Percentiles rank a stretch among this genome's conserved stretches.
Evolutionary conservation across 2,888 invertebrate genomes (phyloP).

Genomic region (Nesidiocoris tenuis): DNA sequence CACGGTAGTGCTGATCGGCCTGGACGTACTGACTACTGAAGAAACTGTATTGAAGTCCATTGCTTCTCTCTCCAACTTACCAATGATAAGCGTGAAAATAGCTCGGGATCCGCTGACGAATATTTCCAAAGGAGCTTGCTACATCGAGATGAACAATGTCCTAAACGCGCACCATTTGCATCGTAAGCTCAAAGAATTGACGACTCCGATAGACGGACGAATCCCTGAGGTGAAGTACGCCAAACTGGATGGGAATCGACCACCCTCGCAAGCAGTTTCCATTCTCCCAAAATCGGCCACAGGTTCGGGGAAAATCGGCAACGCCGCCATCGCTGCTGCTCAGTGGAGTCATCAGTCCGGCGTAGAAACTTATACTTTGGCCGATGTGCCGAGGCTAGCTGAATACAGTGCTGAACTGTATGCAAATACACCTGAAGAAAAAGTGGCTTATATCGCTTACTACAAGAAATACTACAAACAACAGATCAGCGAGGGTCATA

Average conservation of each 20-base stretch:
- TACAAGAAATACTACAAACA: slow-evolving; percentile 72
- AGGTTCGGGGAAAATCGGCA: slow-evolving; percentile 49
- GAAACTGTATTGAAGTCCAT: slow-evolving; percentile 34
- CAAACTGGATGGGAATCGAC: slow-evolving; percentile 6
- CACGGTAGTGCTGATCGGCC: slow-evolving; percentile 28
- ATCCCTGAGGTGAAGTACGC: slow-evolving; percentile 26
- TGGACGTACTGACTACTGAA: slow-evolving; percentile 32
- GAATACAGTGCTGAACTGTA: slow-evolving; percentile 75
- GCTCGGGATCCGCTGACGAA: slow-evolving; percentile 30
- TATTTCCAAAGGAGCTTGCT: slow-evolving; percentile 34
- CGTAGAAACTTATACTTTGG: slow-evolving; percentile 59
- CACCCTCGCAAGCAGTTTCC: slow-evolving; percentile 12
- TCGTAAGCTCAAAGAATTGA: not conserved
- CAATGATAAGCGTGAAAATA: slow-evolving; percentile 34
- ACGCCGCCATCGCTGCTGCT: slow-evolving; percentile 56
- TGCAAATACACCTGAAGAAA: slow-evolving; percentile 69
- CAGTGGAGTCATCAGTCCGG: slow-evolving; percentile 55
- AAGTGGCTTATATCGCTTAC: slow-evolving; percentile 69
- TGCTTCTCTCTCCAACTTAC: slow-evolving; percentile 19
- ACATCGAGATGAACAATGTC: slow-evolving; percentile 38
- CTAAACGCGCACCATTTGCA: slow-evolving; percentile 18
- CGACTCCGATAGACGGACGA: slow-evolving; percentile 19
- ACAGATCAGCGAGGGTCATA: slow-evolving; percentile 61
- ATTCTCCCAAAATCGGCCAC: slow-evolving; percentile 29
- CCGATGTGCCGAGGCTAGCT: slow-evolving; percentile 70